Evolutionary conservation across 2,113 vertebrate species (phyloP).

Genomic region (Cichladusa arquata): DNA sequence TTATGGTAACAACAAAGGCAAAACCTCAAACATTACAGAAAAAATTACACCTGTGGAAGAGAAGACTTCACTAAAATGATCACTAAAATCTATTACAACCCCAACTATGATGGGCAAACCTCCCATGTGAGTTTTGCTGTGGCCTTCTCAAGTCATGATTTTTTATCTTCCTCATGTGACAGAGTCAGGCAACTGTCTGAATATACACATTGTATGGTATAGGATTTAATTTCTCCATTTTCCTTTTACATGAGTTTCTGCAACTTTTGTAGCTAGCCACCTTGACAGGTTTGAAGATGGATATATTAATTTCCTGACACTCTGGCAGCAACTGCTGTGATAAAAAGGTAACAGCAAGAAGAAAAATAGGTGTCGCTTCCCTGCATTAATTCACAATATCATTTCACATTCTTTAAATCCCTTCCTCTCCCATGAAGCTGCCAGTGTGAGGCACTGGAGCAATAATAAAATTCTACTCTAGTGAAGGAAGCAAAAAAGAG

Average conservation of each 20-base stretch:
- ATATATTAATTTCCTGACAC: not conserved
- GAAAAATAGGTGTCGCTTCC: not conserved
- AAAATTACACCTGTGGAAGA: not conserved
- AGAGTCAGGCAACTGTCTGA: not conserved
- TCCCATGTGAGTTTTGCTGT: not conserved
- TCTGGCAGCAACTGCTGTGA: not conserved
- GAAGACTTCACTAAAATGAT: not conserved
- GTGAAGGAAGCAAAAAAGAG: not conserved
- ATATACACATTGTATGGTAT: not conserved
- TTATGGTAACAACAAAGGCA: not conserved
- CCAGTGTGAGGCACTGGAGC: not conserved
- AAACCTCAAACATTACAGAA: not conserved
- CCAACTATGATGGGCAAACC: not conserved
- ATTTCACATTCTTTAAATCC: not conserved
- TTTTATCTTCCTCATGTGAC: not conserved
- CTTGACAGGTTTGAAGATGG: not conserved
- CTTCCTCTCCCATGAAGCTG: not conserved
- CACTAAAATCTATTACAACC: not conserved
- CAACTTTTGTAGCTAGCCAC: not conserved
- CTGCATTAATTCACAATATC: not conserved
- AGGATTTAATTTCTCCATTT: not conserved
- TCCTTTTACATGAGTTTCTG: not conserved
- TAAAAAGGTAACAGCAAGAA: slow-evolving; percentile 1
- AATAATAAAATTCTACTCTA: not conserved
- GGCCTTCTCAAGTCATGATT: not conserved